Conservation (phyloP, 2,797 vertebrate species). For the Masticophis lateralis region DNA sequence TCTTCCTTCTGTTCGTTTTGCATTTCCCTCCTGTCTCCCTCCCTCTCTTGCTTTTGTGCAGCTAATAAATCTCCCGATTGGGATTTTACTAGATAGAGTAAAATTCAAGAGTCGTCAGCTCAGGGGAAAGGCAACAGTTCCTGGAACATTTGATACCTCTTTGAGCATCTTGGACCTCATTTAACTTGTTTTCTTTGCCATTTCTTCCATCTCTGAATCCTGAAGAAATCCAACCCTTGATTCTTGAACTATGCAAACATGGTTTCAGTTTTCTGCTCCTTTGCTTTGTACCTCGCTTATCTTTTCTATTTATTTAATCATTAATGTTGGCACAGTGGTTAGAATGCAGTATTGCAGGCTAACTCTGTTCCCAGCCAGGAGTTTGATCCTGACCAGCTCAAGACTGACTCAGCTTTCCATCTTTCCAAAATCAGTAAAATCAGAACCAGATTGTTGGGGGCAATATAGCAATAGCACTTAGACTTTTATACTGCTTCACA, state of each 20-base stretch:
- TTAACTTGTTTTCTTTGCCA: background rate
- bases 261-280: background rate
- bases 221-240: background rate
- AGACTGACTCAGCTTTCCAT: background rate
- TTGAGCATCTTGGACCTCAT: background rate
- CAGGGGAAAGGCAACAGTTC: background rate
- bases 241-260: background rate
- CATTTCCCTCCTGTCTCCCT: constrained; percentile 40
- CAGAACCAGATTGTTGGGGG: background rate
- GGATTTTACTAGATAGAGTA: constrained; percentile 42
- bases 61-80: constrained; percentile 63
- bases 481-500: too few relatives aligned
- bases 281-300: background rate
- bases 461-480: background rate
- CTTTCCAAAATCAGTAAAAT: background rate
- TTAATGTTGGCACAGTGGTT: background rate
- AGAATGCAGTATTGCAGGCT: background rate
- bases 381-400: background rate
- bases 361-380: background rate
- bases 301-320: background rate
- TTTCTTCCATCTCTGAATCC: background rate
- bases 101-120: constrained; percentile 15
- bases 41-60: constrained; percentile 44
- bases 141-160: background rate
- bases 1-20: constrained; percentile 50